Evolutionary conservation across 2,888 invertebrate species (phyloP).

Genomic region (Neoascia interrupta): DNA sequence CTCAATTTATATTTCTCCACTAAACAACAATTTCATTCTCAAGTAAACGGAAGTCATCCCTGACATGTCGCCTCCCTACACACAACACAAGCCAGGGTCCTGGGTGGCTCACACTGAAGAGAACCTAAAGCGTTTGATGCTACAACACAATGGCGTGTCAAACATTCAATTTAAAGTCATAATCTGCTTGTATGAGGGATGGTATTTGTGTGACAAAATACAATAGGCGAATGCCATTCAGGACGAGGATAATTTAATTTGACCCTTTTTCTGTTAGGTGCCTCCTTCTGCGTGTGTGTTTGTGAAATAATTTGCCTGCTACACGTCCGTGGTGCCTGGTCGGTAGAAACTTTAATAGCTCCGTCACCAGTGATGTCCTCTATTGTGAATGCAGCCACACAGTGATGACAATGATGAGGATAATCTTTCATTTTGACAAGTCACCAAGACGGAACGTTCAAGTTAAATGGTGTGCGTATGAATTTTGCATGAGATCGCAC

Average conservation of each 20-base stretch:
- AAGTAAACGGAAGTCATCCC: slow-evolving; percentile 1
- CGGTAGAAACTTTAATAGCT: slow-evolving; percentile 48
- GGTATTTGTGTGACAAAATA: slow-evolving; percentile 7
- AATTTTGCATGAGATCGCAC: slow-evolving; percentile 31
- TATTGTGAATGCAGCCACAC: neutral
- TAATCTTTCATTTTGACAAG: slow-evolving; percentile 53
- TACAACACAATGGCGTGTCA: slow-evolving; percentile 34
- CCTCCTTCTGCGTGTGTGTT: neutral
- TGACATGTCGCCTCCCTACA: neutral
- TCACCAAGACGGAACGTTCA: slow-evolving; percentile 19
- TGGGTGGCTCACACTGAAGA: too few species aligned
- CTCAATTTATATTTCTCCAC: slow-evolving; percentile 49
- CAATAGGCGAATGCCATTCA: slow-evolving; percentile 20
- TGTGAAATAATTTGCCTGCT: slow-evolving; percentile 10
- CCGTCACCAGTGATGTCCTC: slow-evolving; percentile 13
- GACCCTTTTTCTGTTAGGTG: slow-evolving; percentile 25
- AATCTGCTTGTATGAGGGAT: neutral
- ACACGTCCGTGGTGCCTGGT: slow-evolving; percentile 1
- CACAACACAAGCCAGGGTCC: too few species aligned
- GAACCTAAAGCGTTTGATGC: slow-evolving; percentile 21
- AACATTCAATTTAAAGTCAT: slow-evolving; percentile 56
- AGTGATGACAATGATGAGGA: slow-evolving; percentile 36
- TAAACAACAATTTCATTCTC: slow-evolving; percentile 38
- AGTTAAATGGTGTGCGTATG: slow-evolving; percentile 9
- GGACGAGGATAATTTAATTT: slow-evolving; percentile 51